Evolutionary conservation across 1,140 invertebrate genomes (phyloP).

Genomic region (Periplaneta americana): DNA sequence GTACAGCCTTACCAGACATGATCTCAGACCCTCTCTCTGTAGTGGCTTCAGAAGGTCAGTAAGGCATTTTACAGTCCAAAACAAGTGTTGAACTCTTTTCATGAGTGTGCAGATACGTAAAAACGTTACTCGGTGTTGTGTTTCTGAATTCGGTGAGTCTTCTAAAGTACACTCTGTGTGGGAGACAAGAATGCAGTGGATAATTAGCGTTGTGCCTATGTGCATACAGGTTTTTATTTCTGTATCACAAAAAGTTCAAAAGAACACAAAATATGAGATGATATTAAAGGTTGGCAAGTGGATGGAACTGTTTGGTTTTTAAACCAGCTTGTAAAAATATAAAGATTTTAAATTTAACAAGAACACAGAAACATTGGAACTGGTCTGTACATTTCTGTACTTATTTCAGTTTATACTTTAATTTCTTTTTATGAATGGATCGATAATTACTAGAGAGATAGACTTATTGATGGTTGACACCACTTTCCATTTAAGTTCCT

Average conservation of each 20-base stretch:
- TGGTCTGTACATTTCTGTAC: background rate
- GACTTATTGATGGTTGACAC: background rate
- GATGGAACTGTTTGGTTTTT: background rate
- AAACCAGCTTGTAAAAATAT: background rate
- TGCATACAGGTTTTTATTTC: background rate
- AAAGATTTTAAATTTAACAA: background rate
- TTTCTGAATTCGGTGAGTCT: background rate
- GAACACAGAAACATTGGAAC: background rate
- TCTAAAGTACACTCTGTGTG: background rate
- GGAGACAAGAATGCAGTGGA: no score
- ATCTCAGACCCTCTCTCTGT: constrained; percentile 7
- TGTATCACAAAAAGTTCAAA: background rate
- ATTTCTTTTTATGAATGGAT: no score
- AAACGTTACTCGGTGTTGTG: no score
- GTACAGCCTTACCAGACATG: constrained; percentile 6
- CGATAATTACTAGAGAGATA: background rate
- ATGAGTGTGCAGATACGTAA: background rate
- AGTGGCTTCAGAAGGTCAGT: background rate
- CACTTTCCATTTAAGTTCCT: background rate
- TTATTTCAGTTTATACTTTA: no score
- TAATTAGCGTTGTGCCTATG: background rate
- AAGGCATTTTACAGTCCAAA: background rate
- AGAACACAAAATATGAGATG: no score
- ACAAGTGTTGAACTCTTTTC: background rate
- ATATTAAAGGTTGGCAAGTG: background rate